Base-by-base conservation (phyloP, 2,888 invertebrate genomes). In the Andrena marginata region DNA sequence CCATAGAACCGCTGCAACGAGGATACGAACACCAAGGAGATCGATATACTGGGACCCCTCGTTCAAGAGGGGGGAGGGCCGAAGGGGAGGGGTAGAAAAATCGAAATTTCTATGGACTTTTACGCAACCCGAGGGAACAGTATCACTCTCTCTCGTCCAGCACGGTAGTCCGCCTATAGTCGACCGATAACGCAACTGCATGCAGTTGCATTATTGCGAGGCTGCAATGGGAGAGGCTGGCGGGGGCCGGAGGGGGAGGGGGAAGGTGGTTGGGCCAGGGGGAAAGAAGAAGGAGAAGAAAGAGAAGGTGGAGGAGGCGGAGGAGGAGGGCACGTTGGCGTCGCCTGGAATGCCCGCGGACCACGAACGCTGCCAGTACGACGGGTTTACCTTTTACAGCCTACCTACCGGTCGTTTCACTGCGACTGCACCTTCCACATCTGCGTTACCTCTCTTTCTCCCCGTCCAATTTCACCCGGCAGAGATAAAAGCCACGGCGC, bases 331-430 rank as follows among this genome's bases (percentile, higher is more conserved):
- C 75, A 89, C 79, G 88, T 88, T 88, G 89, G 88, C 88, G 86
- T 88, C 88, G 86, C 84, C 85, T 89, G 88, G 89, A 88, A 88
- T 89, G 89, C 86, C 83, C 88, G 86, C 86, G 85, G 84, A 89
- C 85, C 86, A 89, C 89, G 88, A 89, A 87, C 82, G 86, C 83
- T 89, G 89, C 89, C 80, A 89, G 89, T 86, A 88, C 88, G 88
- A 88, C 86, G 80, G 83, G 89, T 89, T 89, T 87, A 90, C 87
- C 89, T 87, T 89, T 87, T 92, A 92, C 91, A 91, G 91, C 85
- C 89, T 90, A 90, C 89, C 89, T 88, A 91, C 91, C 88, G 91
- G 90, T 88, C 89, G 90, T 92, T 91, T 91, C 91, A 91, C 88
- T 90, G 85, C 80, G 83, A 85, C 87, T 85, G 86, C 81, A 86